Conservation (phyloP, 2,888 invertebrate species). For the Apamea sordens region DNA sequence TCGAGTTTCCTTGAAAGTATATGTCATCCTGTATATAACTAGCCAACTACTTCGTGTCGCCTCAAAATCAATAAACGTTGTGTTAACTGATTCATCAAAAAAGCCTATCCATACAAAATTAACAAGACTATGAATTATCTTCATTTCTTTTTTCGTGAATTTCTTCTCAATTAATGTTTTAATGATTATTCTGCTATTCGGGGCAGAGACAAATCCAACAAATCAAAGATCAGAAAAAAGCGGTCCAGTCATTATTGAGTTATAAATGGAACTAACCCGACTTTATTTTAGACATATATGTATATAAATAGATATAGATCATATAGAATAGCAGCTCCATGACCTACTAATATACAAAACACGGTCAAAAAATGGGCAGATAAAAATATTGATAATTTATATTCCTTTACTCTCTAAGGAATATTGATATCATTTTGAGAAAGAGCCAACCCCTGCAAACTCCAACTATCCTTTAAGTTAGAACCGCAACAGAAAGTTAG, state of each 20-base stretch:
- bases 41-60: background rate
- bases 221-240: too few relatives aligned
- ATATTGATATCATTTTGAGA: background rate
- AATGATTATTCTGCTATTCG: background rate
- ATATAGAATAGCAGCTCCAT: too few relatives aligned
- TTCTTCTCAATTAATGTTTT: background rate
- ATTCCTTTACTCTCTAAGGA: background rate
- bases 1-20: too few relatives aligned
- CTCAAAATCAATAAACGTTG: background rate
- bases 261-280: background rate
- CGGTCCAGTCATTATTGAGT: background rate
- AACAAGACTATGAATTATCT: too few relatives aligned
- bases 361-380: background rate
- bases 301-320: too few relatives aligned
- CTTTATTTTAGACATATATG: too few relatives aligned
- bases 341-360: background rate
- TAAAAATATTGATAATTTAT: background rate
- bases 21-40: too few relatives aligned
- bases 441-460: background rate
- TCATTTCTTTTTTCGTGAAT: background rate
- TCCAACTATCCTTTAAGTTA: background rate
- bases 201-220: too few relatives aligned
- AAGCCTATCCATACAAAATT: background rate
- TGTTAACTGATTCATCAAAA: background rate
- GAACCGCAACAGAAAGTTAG: background rate